Percentiles rank a stretch among this genome's conserved stretches.
These are phyloP conservation scores for Equus quagga DNA, from an alignment of 2,113 vertebrate genomes.

Conservation along the genomic window DNA sequence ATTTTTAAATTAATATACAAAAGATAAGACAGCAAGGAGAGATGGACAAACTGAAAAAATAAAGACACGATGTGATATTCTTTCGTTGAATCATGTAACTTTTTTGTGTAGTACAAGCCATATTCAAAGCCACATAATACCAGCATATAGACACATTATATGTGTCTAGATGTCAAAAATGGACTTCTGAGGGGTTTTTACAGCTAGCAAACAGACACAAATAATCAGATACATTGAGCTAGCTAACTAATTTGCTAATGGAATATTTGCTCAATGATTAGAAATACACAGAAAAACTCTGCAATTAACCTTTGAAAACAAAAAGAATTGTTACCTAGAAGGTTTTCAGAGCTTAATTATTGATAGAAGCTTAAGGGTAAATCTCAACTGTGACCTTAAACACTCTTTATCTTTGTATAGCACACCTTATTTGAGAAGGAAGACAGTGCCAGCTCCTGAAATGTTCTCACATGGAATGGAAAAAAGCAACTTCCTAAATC, in stretches of 20 bases:
- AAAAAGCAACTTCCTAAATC: not conserved
- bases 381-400: slow-evolving; percentile 66
- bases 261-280: slow-evolving; percentile 76
- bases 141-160: not conserved
- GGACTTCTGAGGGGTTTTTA: not conserved
- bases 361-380: slow-evolving; percentile 57
- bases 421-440: not conserved
- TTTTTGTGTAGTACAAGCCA: not conserved
- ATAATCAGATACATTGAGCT: slow-evolving; percentile 62
- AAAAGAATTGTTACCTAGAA: slow-evolving; percentile 70
- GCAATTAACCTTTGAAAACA: slow-evolving; percentile 81
- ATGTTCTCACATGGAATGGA: not conserved
- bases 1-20: slow-evolving; percentile 26
- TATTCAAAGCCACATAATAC: not conserved
- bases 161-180: not conserved
- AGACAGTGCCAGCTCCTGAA: not conserved
- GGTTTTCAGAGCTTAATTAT: slow-evolving; percentile 65
- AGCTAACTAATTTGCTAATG: slow-evolving; percentile 71
- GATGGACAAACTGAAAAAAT: not conserved
- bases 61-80: not conserved
- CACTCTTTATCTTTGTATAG: slow-evolving; percentile 29
- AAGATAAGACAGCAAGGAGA: not conserved
- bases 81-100: not conserved
- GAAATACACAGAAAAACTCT: slow-evolving; percentile 63
- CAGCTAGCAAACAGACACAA: slow-evolving; percentile 56